phyloP scores from a whole-genome alignment of 2,113 vertebrate species.

The Lycaon pictus region DNA sequence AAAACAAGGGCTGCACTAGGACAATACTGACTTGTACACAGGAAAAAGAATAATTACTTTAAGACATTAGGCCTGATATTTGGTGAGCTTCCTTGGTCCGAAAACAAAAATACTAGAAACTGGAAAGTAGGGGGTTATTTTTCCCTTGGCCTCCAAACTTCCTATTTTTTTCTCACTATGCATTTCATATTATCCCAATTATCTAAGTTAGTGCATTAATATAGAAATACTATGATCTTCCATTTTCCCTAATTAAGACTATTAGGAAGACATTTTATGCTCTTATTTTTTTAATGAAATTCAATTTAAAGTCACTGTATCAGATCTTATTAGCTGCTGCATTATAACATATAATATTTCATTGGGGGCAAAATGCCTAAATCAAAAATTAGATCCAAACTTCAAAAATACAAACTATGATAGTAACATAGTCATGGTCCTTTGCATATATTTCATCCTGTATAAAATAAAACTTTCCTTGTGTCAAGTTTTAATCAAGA shows the following conservation, averaged over 20 bases:
- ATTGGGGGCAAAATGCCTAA: slow-evolving; percentile 80
- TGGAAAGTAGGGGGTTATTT: slow-evolving; percentile 47
- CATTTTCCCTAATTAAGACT: slow-evolving; percentile 91
- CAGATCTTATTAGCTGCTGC: slow-evolving; percentile 89
- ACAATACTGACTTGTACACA: slow-evolving; percentile 21
- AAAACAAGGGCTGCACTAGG: slow-evolving; percentile 52
- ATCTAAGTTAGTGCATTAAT: slow-evolving; percentile 88
- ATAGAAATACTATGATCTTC: slow-evolving; percentile 88
- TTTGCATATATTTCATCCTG: slow-evolving; percentile 79
- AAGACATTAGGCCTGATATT: slow-evolving; percentile 21
- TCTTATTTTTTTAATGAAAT: slow-evolving; percentile 89
- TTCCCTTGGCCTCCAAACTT: slow-evolving; percentile 67
- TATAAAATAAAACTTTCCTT: slow-evolving; percentile 82
- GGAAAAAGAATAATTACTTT: slow-evolving; percentile 61
- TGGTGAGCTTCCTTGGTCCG: slow-evolving; percentile 38
- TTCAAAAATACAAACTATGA: slow-evolving; percentile 85
- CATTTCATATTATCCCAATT: slow-evolving; percentile 85
- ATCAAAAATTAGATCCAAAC: slow-evolving; percentile 84
- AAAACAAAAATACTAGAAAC: slow-evolving; percentile 18
- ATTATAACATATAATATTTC: slow-evolving; percentile 87
- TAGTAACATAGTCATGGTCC: slow-evolving; percentile 75
- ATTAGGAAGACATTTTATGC: slow-evolving; percentile 89
- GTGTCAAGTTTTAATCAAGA: slow-evolving; percentile 74
- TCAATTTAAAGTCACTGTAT: slow-evolving; percentile 89
- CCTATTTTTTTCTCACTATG: slow-evolving; percentile 75